These are phyloP conservation scores for Cheilosia urbana DNA, from an alignment of 2,888 invertebrate genomes.

Conservation along the genomic window DNA sequence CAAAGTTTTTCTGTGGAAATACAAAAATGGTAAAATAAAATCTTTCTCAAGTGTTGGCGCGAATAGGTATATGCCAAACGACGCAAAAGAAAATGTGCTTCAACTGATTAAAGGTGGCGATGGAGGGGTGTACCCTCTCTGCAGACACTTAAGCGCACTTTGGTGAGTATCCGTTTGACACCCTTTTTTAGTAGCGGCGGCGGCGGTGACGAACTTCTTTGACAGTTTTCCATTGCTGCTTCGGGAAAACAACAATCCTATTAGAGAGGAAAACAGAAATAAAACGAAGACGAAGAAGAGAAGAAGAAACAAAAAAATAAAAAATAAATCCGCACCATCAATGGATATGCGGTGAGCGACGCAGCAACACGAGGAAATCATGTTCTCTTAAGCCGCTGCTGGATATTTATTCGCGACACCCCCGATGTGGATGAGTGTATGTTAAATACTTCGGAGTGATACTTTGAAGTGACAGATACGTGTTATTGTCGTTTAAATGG, in stretches of 20 bases:
- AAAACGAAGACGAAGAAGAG: conserved; percentile 2
- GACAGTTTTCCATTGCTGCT: conserved; percentile 50
- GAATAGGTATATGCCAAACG: conserved; percentile 17
- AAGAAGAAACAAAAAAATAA: conserved; percentile 23
- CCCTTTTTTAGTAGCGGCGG: conserved; percentile 61
- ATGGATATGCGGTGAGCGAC: conserved; percentile 35
- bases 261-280: conserved; percentile 58
- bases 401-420: conserved; percentile 75
- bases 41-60: conserved; percentile 32
- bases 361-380: conserved; percentile 68
- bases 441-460: conserved; percentile 72
- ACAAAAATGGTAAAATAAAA: conserved; percentile 2
- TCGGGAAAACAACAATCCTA: conserved; percentile 71
- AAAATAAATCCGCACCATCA: conserved; percentile 34
- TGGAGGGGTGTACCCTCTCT: conserved; percentile 44
- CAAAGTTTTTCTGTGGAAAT: conserved; percentile 40
- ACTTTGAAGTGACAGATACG: conserved; percentile 74
- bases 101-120: conserved; percentile 69
- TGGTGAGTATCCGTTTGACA: conserved; percentile 75
- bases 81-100: conserved; percentile 63
- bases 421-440: conserved; percentile 73
- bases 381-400: conserved; percentile 72
- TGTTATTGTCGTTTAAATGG: conserved; percentile 72
- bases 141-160: conserved; percentile 71
- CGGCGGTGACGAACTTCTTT: conserved; percentile 43